Evolutionary conservation across 2,888 invertebrate species (phyloP), one percentile per base, ranked within the genome.

Genomic region (Mythimna ferrago): DNA sequence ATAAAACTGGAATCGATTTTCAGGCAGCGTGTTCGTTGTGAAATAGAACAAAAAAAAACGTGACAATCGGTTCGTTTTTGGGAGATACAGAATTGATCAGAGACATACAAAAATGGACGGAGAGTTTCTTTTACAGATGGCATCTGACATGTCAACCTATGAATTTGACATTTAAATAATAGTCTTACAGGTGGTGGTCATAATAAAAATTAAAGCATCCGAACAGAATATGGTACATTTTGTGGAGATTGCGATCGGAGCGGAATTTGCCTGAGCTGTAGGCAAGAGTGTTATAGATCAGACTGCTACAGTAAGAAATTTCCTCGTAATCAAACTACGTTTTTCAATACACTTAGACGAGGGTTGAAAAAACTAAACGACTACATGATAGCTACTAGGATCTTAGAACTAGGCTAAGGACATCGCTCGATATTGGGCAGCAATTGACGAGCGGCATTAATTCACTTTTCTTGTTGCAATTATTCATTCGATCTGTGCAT

Each of bases 11-110:
- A 76, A 77, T 76, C 75, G 78, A 84, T 78, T 75, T 63, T 61
- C 71, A 32, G 48, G 32, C 38, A 44, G 58, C 64, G 56, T 54
- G 72, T 56, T 56, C 70, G 53, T 26, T 72, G 63, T 80, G 58
- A 54, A 76, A 74, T 65, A 73, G 82, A 84, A 83, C 76, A 71
- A 72, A 66, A 73, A 80, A 81, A 84, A 53, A 10, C n/a, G 11
- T 44, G 62, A 51, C 73, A 75, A 71, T 73, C 71, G 56, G 62
- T 0, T 35, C 32, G 73, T 48, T 66, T 79, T 66, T 60, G 10
- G 38, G 16, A 26, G 58, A 38, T 56, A 57, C n/a, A 56, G 51
- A 14, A 56, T 9, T 6, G 56, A 56, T 11, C 19, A 6, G 2
- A 19, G 21, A 41, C 6, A 6, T 35, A 9, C 6, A 14, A 19